Percentiles rank a stretch among this genome's conserved stretches.
These are phyloP conservation scores for Sthenelais limicola DNA, from an alignment of 2,888 invertebrate genomes.

Conservation along the genomic window DNA sequence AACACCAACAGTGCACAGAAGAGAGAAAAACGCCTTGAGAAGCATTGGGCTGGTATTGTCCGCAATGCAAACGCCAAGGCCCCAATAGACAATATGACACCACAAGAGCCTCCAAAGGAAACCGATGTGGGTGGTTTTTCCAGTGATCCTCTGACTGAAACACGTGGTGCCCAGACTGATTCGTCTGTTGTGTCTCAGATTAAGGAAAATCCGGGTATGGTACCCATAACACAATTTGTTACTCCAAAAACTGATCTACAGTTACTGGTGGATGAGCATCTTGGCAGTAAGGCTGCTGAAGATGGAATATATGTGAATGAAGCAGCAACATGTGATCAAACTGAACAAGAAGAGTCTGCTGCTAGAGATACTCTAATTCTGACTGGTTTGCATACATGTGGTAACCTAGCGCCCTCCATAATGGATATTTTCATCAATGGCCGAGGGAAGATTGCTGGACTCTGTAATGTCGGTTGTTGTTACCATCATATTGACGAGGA, in stretches of 20 bases:
- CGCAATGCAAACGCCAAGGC: constrained; percentile 47
- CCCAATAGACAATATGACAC: neutral
- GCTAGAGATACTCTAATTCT: constrained; percentile 54
- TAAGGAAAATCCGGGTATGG: constrained; percentile 5
- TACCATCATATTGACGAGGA: constrained; percentile 81
- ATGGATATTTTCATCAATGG: constrained; percentile 79
- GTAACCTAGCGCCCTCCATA: constrained; percentile 83
- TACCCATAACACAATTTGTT: constrained; percentile 44
- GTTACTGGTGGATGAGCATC: constrained; percentile 21
- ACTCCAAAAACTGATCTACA: constrained; percentile 41
- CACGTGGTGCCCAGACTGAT: too few relatives aligned
- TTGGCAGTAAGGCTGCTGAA: neutral
- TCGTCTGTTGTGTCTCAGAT: too few relatives aligned
- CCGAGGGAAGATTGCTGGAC: constrained; percentile 74
- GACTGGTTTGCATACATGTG: constrained; percentile 90
- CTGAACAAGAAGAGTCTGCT: constrained; percentile 1
- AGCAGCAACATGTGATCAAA: neutral
- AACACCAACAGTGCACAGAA: constrained; percentile 81
- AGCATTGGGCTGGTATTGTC: constrained; percentile 59
- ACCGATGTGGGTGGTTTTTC: neutral
- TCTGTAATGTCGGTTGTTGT: constrained; percentile 91
- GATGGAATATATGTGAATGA: neutral
- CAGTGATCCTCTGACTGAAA: too few relatives aligned
- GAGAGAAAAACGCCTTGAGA: constrained; percentile 55
- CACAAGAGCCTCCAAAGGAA: too few relatives aligned